Base-by-base conservation (phyloP, 1,140 invertebrate genomes). In the Pseudomyrmex concolor region DNA sequence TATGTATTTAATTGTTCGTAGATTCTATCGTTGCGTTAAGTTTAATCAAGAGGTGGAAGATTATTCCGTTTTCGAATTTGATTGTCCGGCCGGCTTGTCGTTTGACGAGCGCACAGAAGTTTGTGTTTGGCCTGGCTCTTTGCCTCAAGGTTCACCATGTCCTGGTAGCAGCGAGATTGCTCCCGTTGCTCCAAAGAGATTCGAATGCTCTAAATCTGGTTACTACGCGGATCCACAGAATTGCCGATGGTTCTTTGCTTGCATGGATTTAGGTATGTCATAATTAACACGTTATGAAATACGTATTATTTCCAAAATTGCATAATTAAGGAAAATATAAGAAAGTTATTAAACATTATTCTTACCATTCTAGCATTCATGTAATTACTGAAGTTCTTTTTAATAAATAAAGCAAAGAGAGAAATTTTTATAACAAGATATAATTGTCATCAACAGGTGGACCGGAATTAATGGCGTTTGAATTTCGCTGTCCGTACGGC, bases 161-260 rank as follows among this genome's bases (percentile, higher is more conserved):
- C 95, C 95, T 62, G 96, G 96, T 87, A 96, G 96, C 84, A 96
- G 96, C 74, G 96, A 97, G 95, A 97, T 97, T 19, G 96, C 96
- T 1, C 96, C 96, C 1, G 96, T 97, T 45, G 95, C 96, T 12
- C 90, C 94, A 82, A 92, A 95, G 50, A 94, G 96, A 91, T 96
- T 97, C 92, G 89, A 95, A 60, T 96, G 97, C 94, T 91, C 94
- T 50, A 90, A 95, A 87, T 93, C 95, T 93, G 95, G 96, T 19
- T 96, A 97, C 89, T 97, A 97, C 90, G 96, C 96, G 0, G 97
- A 98, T 94, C 97, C 97, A 0, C 96, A 97, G 91, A 97, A 98
- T 92, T 98, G 97, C 86, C 95, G 97, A 72, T 97, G 97, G 96
- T 98, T 98, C 95, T 97, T 97, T 91, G 97, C 97, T 19, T 98